Percentiles rank a stretch among this genome's conserved stretches.
phyloP scores from a whole-genome alignment of 2,797 vertebrate genomes.

The Petrocephalus schoutedeni region DNA sequence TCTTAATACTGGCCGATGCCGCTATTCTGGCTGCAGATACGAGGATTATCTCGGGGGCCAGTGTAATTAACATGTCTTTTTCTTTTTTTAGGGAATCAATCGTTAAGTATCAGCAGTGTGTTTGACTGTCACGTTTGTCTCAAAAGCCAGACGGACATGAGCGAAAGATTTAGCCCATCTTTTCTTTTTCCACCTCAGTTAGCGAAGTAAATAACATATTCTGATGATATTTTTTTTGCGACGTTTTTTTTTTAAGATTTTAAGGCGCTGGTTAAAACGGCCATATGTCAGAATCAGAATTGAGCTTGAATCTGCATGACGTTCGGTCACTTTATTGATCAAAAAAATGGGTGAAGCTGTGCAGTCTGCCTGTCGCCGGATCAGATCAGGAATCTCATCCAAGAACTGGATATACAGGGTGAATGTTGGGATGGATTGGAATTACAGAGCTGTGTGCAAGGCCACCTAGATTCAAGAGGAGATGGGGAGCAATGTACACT shows the following conservation, averaged over 20 bases:
- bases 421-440: not conserved
- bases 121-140: not conserved
- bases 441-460: not conserved
- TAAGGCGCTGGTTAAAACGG: not conserved
- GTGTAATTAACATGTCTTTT: not conserved
- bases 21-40: not conserved
- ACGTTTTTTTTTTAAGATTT: not conserved
- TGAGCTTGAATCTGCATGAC: not conserved
- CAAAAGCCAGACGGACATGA: not conserved
- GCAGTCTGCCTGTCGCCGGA: not conserved
- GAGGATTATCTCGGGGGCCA: not conserved
- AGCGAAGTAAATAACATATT: not conserved
- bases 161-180: conserved; percentile 3
- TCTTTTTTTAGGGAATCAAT: not conserved
- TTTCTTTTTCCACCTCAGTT: not conserved
- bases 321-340: not conserved
- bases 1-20: not conserved
- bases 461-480: not conserved
- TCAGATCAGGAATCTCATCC: not conserved
- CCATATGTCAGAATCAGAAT: not conserved
- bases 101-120: not conserved
- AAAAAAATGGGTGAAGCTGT: not conserved
- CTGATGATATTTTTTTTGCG: not conserved
- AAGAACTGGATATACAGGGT: not conserved
- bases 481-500: not conserved